Conservation (phyloP, 2,113 vertebrate genomes). For the Verasper variegatus region DNA sequence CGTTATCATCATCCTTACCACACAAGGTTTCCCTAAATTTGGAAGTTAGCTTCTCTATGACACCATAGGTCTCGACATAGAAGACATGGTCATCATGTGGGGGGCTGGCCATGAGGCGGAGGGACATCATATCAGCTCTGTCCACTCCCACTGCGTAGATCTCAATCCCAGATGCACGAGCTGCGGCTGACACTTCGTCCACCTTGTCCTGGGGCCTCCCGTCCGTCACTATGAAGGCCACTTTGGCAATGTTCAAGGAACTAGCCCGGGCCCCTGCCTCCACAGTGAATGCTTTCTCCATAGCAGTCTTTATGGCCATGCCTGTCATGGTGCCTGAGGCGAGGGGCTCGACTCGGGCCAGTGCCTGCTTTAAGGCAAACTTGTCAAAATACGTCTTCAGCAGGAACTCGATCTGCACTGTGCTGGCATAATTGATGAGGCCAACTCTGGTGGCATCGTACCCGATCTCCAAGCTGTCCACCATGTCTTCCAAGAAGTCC, state of each 20-base stretch:
- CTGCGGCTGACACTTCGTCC: slow-evolving; percentile 84
- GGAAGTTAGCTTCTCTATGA: slow-evolving; percentile 94
- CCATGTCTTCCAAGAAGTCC: slow-evolving; percentile 88
- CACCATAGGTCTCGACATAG: slow-evolving; percentile 95
- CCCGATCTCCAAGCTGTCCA: slow-evolving; percentile 88
- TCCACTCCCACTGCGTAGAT: slow-evolving; percentile 92
- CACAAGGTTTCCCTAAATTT: slow-evolving; percentile 94
- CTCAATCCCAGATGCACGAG: slow-evolving; percentile 87
- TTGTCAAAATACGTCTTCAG: slow-evolving; percentile 86
- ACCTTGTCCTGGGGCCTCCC: slow-evolving; percentile 94
- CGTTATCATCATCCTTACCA: slow-evolving; percentile 85
- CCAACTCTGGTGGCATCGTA: slow-evolving; percentile 86
- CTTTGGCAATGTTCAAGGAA: slow-evolving; percentile 85
- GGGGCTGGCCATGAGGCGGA: slow-evolving; percentile 89
- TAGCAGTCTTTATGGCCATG: slow-evolving; percentile 89
- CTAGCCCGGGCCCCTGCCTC: slow-evolving; percentile 84
- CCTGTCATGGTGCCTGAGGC: slow-evolving; percentile 96
- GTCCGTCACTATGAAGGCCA: slow-evolving; percentile 92
- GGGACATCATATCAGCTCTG: slow-evolving; percentile 88
- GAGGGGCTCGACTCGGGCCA: slow-evolving; percentile 86
- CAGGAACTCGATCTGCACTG: slow-evolving; percentile 89
- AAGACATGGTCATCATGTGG: slow-evolving; percentile 93
- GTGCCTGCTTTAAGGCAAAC: slow-evolving; percentile 84
- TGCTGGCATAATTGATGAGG: slow-evolving; percentile 94
- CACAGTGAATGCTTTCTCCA: slow-evolving; percentile 87